Evolutionary conservation across 2,888 invertebrate genomes (phyloP), one percentile per base, ranked within the genome.

Genomic region (Chymomyza procnemis): DNA sequence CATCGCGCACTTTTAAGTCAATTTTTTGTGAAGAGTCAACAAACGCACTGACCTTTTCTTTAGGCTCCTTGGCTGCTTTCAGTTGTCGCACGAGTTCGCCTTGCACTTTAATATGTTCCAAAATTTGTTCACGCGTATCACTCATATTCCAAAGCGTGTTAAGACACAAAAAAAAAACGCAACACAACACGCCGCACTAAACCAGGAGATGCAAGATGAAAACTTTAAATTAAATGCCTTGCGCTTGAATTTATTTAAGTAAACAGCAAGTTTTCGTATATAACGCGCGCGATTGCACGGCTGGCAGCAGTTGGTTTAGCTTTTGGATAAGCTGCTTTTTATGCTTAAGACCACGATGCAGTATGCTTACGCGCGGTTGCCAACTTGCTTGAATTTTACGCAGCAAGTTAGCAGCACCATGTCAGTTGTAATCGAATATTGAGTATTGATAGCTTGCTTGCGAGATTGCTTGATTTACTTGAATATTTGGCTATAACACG

Each of bases 71-170:
- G 34, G 94, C 94, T 75, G 94, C 92, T 92, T 97, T 97, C 73
- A 97, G 92, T 91, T 95, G 95, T 87, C 96, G 93, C 61, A 97
- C 96, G 79, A 95, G 90, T 90, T 96, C 96, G 75, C 96, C 96
- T 91, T 97, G 97, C 86, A 92, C 90, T 91, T 94, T 94, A 76
- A 95, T 94, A 88, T 92, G 92, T 80, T 93, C 92, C 87, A 93
- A 91, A 78, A 94, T 88, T 80, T 91, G 90, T 88, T 92, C 92
- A 88, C 92, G 92, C 84, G 88, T 91, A 89, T 92, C 92, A 89
- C 89, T 91, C 91, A 92, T 91, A 74, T 76, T 79, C 70, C 56
- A 78, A 50, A 9, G 50, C 50, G 19, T 6, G 19, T 50, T 19
- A 8, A n/a, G n/a, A n/a, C 8, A 77, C 34, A 12, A 41, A 41